Percentiles rank a stretch among this genome's conserved stretches.
Conservation (phyloP, 92 coral and sea anemone species). For the Parazoanthus swiftii region DNA sequence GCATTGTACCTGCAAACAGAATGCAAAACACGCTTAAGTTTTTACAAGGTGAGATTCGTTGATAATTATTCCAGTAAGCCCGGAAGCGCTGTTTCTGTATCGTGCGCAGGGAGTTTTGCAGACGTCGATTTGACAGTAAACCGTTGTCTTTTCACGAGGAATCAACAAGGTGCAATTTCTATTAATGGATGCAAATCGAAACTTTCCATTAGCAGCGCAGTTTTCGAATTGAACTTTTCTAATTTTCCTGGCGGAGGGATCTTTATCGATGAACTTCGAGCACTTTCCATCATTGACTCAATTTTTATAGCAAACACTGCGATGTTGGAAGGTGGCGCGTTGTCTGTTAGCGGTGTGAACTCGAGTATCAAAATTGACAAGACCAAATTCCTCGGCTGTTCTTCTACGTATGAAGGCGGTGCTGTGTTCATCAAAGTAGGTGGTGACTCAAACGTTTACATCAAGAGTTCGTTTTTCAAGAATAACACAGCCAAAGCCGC, state of each 20-base stretch:
- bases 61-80: background rate
- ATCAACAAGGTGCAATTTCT: constrained; percentile 15
- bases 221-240: constrained; percentile 1
- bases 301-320: constrained; percentile 24
- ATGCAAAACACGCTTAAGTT: background rate
- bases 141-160: constrained; percentile 14
- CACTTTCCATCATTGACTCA: constrained; percentile 12
- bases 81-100: background rate
- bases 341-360: background rate
- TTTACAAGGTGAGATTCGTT: constrained; percentile 4
- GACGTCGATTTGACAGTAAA: background rate
- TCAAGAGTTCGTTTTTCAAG: constrained; percentile 18
- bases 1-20: constrained; percentile 11
- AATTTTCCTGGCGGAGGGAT: constrained; percentile 6
- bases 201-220: background rate
- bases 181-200: background rate
- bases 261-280: background rate
- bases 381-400: constrained; percentile 30
- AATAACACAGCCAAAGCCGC: constrained; percentile 5
- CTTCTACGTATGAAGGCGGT: constrained; percentile 2
- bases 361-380: constrained; percentile 13
- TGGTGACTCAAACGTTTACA: background rate
- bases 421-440: constrained; percentile 13
- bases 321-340: constrained; percentile 8
- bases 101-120: background rate